Conservation (phyloP, 2,888 invertebrate genomes). For the Phengaris arion region DNA sequence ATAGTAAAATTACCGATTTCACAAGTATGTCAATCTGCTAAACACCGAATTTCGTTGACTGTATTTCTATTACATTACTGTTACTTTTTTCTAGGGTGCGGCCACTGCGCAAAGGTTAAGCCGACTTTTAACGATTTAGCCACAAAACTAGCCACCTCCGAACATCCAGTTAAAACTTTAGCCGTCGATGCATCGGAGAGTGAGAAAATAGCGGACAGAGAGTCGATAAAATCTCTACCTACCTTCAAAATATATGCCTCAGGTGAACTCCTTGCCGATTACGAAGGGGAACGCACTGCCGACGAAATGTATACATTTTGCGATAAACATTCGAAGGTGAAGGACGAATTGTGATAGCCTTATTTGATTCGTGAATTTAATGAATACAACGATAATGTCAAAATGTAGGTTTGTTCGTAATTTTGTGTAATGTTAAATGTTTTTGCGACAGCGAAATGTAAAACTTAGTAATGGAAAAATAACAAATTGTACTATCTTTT, state of each 20-base stretch:
- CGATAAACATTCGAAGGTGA: slow-evolving; percentile 51
- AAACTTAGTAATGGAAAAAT: too few relatives aligned
- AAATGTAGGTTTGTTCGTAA: not conserved
- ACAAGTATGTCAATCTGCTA: too few relatives aligned
- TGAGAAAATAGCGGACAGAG: slow-evolving; percentile 77
- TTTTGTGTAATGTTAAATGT: not conserved
- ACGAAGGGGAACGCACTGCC: slow-evolving; percentile 76
- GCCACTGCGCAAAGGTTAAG: slow-evolving; percentile 84
- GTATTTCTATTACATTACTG: not conserved
- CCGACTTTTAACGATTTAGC: slow-evolving; percentile 82
- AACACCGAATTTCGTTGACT: too few relatives aligned
- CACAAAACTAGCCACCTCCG: slow-evolving; percentile 63
- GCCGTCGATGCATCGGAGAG: slow-evolving; percentile 85
- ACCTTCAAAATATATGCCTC: slow-evolving; percentile 82
- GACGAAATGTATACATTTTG: slow-evolving; percentile 79
- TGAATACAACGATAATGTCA: not conserved
- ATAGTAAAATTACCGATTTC: too few relatives aligned
- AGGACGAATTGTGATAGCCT: slow-evolving; percentile 65
- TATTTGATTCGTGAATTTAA: not conserved
- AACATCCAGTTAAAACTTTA: slow-evolving; percentile 63
- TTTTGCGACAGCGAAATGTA: too few relatives aligned
- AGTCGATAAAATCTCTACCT: slow-evolving; percentile 82
- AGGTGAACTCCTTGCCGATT: slow-evolving; percentile 76
- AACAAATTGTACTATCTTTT: too few relatives aligned
- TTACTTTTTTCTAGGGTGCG: slow-evolving; percentile 80